Conservation (phyloP, 2,888 invertebrate species). For the Exephanes ischioxanthus region DNA sequence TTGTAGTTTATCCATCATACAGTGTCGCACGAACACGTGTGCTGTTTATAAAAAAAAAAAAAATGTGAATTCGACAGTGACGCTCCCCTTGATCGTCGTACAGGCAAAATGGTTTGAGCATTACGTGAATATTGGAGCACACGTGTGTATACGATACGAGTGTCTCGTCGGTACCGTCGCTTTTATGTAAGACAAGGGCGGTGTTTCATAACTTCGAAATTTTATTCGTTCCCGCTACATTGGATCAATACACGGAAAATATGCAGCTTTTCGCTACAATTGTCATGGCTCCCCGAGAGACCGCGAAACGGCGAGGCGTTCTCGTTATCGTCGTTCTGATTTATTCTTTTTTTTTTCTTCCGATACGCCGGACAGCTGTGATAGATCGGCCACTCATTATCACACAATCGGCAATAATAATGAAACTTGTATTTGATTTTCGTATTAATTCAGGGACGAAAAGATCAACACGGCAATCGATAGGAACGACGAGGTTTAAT, state of each 20-base stretch:
- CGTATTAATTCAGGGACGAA: slow-evolving; percentile 56
- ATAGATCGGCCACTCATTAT: slow-evolving; percentile 14
- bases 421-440: slow-evolving; percentile 42
- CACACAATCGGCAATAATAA: neutral
- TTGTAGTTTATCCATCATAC: neutral
- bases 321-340: neutral
- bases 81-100: slow-evolving; percentile 20
- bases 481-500: slow-evolving; percentile 70
- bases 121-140: slow-evolving; percentile 66
- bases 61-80: slow-evolving; percentile 34
- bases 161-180: slow-evolving; percentile 19
- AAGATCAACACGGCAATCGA: slow-evolving; percentile 71
- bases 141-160: slow-evolving; percentile 11
- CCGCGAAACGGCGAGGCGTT: neutral
- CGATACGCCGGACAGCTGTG: neutral
- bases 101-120: slow-evolving; percentile 31
- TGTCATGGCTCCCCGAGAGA: neutral
- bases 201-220: slow-evolving; percentile 69
- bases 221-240: slow-evolving; percentile 34
- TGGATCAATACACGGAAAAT: slow-evolving; percentile 55
- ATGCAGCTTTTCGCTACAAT: slow-evolving; percentile 2
- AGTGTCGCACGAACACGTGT: slow-evolving; percentile 40
- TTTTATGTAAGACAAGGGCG: slow-evolving; percentile 63
- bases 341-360: neutral
- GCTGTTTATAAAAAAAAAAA: slow-evolving; percentile 28